Conservation (phyloP, 2,797 vertebrate genomes). For the Tragelaphus oryx region DNA sequence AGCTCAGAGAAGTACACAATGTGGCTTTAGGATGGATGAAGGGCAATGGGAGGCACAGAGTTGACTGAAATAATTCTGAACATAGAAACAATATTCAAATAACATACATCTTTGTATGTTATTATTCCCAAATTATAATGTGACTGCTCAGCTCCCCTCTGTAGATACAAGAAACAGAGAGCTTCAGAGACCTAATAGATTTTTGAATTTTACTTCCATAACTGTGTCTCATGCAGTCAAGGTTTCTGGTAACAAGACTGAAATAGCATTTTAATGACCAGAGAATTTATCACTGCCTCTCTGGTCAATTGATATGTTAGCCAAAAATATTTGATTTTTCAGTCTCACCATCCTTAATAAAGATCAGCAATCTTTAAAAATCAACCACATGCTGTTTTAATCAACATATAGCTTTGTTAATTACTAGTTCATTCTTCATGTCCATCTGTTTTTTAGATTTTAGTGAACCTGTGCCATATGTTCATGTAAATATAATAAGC, state of each 20-base stretch:
- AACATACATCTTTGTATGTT: neutral
- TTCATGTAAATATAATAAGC: slow-evolving; percentile 83
- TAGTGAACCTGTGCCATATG: slow-evolving; percentile 83
- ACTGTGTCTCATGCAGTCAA: neutral
- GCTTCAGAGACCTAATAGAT: neutral
- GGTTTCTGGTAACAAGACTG: neutral
- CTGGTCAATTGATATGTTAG: slow-evolving; percentile 35
- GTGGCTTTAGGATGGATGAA: slow-evolving; percentile 42
- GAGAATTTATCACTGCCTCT: neutral
- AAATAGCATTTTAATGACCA: neutral
- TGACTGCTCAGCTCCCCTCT: neutral
- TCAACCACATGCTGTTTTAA: slow-evolving; percentile 83
- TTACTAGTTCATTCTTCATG: slow-evolving; percentile 78
- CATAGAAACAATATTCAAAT: slow-evolving; percentile 21
- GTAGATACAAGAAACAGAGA: neutral
- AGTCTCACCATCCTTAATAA: slow-evolving; percentile 71
- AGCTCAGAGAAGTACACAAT: slow-evolving; percentile 41
- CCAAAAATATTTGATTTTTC: slow-evolving; percentile 53
- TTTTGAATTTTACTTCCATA: neutral
- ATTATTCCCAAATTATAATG: neutral
- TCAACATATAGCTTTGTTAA: slow-evolving; percentile 86
- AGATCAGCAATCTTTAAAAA: slow-evolving; percentile 80
- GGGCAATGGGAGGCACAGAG: slow-evolving; percentile 22
- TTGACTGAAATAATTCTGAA: neutral
- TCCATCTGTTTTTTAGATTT: slow-evolving; percentile 84